A percentile compares a stretch with the other conserved stretches of the same genome.
These are phyloP conservation scores for Erannis defoliaria DNA, from an alignment of 2,888 invertebrate genomes.

Conservation along the genomic window DNA sequence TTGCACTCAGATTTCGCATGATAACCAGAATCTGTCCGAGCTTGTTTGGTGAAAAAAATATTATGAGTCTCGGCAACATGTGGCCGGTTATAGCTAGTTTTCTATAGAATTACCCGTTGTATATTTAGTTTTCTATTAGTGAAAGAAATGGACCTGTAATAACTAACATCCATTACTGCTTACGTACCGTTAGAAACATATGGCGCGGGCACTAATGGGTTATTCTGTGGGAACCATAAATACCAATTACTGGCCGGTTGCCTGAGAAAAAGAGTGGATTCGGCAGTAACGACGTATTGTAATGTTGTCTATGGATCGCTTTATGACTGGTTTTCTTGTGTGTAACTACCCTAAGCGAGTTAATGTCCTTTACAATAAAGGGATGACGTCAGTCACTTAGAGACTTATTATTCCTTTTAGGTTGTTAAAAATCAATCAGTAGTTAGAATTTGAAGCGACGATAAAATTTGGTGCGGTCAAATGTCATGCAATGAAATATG, in stretches of 20 bases:
- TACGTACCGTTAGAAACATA: slow-evolving; percentile 57
- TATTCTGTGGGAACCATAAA: slow-evolving; percentile 70
- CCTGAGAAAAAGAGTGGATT: slow-evolving; percentile 38
- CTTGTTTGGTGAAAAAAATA: too few relatives aligned
- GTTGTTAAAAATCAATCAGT: slow-evolving; percentile 1
- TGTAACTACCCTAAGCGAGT: slow-evolving; percentile 48
- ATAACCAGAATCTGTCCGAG: too few relatives aligned
- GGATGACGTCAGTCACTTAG: not conserved
- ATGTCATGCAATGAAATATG: not conserved
- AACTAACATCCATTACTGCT: slow-evolving; percentile 50
- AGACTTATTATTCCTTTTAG: not conserved
- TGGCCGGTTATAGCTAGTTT: too few relatives aligned
- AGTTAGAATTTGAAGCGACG: not conserved
- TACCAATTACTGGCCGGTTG: slow-evolving; percentile 63
- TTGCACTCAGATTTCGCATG: too few relatives aligned
- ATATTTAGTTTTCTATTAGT: slow-evolving; percentile 39
- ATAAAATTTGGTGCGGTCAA: not conserved
- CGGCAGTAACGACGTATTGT: slow-evolving; percentile 52
- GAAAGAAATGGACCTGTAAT: slow-evolving; percentile 51
- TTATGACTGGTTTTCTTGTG: slow-evolving; percentile 50
- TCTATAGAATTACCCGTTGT: too few relatives aligned
- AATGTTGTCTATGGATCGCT: slow-evolving; percentile 52
- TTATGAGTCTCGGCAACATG: too few relatives aligned
- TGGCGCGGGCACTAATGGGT: slow-evolving; percentile 63
- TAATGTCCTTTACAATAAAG: slow-evolving; percentile 35